Evolutionary conservation across 2,113 vertebrate species (phyloP).

Genomic region (Saccopteryx leptura): DNA sequence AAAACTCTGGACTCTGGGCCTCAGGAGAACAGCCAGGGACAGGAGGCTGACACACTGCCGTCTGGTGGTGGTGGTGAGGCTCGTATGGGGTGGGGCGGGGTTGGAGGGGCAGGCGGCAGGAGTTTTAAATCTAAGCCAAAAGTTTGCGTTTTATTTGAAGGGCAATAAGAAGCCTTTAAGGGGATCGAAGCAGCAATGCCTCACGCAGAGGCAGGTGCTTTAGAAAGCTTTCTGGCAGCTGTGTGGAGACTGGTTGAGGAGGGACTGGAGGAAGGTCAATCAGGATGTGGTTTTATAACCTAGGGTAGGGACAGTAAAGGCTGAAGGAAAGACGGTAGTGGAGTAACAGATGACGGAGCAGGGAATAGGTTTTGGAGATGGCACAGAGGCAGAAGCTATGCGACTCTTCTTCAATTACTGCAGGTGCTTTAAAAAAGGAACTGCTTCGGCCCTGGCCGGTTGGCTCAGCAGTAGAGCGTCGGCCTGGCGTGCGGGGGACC

Average conservation of each 20-base stretch:
- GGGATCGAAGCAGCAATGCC: background rate
- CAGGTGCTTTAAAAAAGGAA: background rate
- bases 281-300: background rate
- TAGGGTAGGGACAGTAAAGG: background rate
- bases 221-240: constrained; percentile 5
- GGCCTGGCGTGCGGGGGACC: too few relatives aligned
- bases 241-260: background rate
- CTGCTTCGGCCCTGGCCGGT: too few relatives aligned
- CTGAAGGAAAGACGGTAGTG: background rate
- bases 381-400: background rate
- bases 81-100: background rate
- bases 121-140: constrained; percentile 23
- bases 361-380: background rate
- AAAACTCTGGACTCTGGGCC: constrained; percentile 80
- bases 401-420: background rate
- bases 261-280: background rate
- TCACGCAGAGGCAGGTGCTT: background rate
- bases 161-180: background rate
- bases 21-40: constrained; percentile 70
- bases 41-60: constrained; percentile 71
- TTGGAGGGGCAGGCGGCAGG: background rate
- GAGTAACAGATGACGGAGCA: background rate
- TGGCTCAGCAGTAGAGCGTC: too few relatives aligned
- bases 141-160: constrained; percentile 32
- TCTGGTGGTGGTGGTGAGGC: background rate